phyloP scores from a whole-genome alignment of 30 jellyfish, hydroid and myxozoan genomes.

The Turritopsis rubra region DNA sequence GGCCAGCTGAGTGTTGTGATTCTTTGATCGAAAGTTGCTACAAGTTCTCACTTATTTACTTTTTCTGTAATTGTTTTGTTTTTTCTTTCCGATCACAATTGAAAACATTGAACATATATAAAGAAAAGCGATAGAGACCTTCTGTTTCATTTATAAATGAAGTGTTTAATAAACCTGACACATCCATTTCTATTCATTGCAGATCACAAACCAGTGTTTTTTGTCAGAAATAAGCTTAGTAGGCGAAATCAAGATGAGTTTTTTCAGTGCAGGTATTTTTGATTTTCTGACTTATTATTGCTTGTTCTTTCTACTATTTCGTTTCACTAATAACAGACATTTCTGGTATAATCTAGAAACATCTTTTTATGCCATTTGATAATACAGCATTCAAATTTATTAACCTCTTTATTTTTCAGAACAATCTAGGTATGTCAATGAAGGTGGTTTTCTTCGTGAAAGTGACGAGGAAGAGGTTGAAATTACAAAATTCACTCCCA shows the following conservation, averaged over 20 bases:
- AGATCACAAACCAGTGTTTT: neutral
- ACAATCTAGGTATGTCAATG: neutral
- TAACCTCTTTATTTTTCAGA: neutral
- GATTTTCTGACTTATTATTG: neutral
- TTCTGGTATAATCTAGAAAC: neutral
- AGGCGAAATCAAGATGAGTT: neutral
- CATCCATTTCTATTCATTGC: neutral
- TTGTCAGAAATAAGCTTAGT: neutral
- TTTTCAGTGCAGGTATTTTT: neutral
- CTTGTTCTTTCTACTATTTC: neutral
- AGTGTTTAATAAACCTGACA: neutral
- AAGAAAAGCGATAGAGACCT: neutral
- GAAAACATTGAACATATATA: neutral
- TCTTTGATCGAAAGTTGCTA: no score
- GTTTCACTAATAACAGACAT: neutral
- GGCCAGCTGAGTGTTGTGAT: no score
- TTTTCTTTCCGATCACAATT: neutral
- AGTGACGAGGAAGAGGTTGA: slow-evolving; percentile 13
- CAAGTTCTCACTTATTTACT: no score
- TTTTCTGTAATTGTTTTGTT: neutral
- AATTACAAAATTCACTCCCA: slow-evolving; percentile 12
- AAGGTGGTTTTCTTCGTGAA: slow-evolving; percentile 7
- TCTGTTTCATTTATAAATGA: neutral
- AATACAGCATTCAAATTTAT: neutral
- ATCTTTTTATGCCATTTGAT: neutral